Evolutionary conservation across 2,888 invertebrate species (phyloP).

Genomic region (Globia sparganii): DNA sequence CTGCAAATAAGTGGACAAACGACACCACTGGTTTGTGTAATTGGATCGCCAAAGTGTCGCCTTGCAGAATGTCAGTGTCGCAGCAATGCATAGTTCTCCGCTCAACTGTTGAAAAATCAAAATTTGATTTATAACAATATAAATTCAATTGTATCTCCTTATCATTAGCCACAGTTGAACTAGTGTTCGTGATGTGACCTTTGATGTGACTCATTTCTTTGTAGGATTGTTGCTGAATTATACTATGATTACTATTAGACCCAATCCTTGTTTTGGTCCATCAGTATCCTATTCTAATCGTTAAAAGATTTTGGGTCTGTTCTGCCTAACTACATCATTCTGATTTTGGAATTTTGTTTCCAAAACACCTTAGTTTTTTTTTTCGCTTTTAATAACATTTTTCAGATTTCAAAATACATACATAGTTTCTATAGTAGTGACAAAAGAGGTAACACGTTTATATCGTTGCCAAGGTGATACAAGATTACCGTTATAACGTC

Average conservation of each 20-base stretch:
- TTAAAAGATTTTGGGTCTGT: too few species aligned
- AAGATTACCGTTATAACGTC: conserved; percentile 16
- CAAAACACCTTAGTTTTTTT: background rate
- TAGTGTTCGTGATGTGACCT: too few species aligned
- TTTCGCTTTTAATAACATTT: background rate
- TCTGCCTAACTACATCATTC: background rate
- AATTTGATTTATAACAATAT: too few species aligned
- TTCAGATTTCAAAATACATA: conserved; percentile 1
- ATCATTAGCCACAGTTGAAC: too few species aligned
- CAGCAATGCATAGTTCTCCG: conserved; percentile 18
- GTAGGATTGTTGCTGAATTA: background rate
- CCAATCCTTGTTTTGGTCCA: background rate
- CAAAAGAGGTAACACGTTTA: background rate
- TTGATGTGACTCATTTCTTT: conserved; percentile 27
- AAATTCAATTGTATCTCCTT: too few species aligned
- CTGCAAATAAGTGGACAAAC: conserved; percentile 39
- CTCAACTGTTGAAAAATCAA: too few species aligned
- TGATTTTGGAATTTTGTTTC: background rate
- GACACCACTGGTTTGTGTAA: conserved; percentile 55
- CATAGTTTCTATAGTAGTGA: background rate
- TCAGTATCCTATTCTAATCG: background rate
- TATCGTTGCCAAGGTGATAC: conserved; percentile 1
- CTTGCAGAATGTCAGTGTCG: conserved; percentile 52
- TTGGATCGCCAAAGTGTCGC: conserved; percentile 52
- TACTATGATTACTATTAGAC: background rate